These are phyloP conservation scores for Cyrtodaria siliqua DNA, from an alignment of 2,888 invertebrate species.

Conservation along the genomic window DNA sequence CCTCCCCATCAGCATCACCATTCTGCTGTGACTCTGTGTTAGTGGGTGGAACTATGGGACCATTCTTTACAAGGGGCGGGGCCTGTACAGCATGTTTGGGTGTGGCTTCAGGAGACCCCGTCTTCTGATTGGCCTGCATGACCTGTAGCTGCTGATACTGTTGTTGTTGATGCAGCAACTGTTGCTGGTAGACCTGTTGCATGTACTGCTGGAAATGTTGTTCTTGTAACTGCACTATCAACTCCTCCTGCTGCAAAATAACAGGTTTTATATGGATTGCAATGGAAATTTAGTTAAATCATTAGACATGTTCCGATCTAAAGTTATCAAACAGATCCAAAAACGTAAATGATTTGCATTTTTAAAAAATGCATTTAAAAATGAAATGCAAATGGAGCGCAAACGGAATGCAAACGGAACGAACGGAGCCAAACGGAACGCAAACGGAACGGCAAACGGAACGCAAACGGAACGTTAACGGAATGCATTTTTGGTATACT, in stretches of 20 bases:
- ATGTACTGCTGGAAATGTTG: slow-evolving; percentile 99
- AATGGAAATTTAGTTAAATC: no score
- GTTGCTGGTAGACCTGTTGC: slow-evolving; percentile 92
- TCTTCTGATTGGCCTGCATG: slow-evolving; percentile 60
- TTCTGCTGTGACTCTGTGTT: slow-evolving; percentile 54
- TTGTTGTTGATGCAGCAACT: slow-evolving; percentile 86
- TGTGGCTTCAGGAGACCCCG: slow-evolving; percentile 22
- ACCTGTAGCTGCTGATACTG: slow-evolving; percentile 86
- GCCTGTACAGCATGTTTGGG: slow-evolving; percentile 15
- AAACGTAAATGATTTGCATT: no score
- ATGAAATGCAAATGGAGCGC: no score
- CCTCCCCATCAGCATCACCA: slow-evolving; percentile 57
- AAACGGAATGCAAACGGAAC: no score
- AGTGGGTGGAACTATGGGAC: slow-evolving; percentile 85
- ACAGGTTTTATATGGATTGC: slow-evolving; percentile 34
- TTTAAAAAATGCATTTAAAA: no score
- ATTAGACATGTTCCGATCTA: no score
- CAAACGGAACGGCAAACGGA: no score
- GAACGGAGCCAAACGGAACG: no score
- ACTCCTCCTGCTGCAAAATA: slow-evolving; percentile 95
- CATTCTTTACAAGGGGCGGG: slow-evolving; percentile 50
- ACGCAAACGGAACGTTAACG: no score
- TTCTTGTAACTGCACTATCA: slow-evolving; percentile 98
- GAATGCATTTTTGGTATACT: no score
- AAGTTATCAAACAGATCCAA: no score